Percentiles rank a stretch among this genome's conserved stretches.
Evolutionary conservation across 2,797 vertebrate genomes (phyloP).

Genomic region (Notolabrus celidotus): DNA sequence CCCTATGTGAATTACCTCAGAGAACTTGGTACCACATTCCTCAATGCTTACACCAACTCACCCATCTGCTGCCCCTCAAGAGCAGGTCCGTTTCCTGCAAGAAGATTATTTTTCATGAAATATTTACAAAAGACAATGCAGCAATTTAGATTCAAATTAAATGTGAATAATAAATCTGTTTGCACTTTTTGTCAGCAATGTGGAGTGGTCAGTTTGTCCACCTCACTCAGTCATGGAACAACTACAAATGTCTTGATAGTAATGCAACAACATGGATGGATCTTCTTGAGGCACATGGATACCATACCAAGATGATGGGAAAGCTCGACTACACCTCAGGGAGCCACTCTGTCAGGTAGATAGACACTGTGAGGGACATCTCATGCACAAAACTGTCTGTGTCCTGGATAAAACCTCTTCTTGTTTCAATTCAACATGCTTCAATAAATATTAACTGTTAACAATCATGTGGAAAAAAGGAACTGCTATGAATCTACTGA

Average conservation of each 20-base stretch:
- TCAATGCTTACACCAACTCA: conserved; percentile 95
- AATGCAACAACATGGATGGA: conserved; percentile 96
- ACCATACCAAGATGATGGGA: conserved; percentile 89
- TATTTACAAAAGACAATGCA: not conserved
- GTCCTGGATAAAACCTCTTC: not conserved
- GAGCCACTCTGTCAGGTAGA: conserved; percentile 94
- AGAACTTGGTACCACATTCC: conserved; percentile 87
- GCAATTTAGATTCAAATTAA: not conserved
- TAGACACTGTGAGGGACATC: not conserved
- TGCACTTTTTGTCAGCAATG: conserved; percentile 85
- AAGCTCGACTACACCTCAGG: conserved; percentile 96
- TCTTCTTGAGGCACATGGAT: conserved; percentile 88
- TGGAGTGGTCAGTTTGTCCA: conserved; percentile 98
- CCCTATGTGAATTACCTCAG: conserved; percentile 91
- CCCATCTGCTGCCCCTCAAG: conserved; percentile 99
- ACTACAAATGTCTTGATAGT: conserved; percentile 93
- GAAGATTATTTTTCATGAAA: not conserved
- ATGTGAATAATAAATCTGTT: not conserved
- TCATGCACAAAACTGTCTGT: not conserved
- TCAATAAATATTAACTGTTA: not conserved
- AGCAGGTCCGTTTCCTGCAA: conserved; percentile 84
- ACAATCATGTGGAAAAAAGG: not conserved
- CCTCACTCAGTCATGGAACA: conserved; percentile 97
- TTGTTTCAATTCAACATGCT: not conserved
- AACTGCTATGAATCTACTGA: not conserved